Evolutionary conservation across 2,797 vertebrate species (phyloP).

Genomic region (Fringilla coelebs): DNA sequence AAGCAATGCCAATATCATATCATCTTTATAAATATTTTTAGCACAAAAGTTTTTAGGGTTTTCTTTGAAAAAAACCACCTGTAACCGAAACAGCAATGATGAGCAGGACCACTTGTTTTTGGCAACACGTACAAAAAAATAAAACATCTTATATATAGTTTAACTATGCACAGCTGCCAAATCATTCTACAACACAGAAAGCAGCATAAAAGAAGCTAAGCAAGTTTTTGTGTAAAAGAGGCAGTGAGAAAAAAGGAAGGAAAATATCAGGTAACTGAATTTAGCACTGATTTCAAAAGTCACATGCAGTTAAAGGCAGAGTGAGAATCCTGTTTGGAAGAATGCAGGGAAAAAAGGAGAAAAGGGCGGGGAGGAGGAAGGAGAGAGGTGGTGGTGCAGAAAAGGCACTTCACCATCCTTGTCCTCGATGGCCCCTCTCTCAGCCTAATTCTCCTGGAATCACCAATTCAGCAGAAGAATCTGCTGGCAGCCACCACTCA

Average conservation of each 20-base stretch:
- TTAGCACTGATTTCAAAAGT: background rate
- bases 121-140: background rate
- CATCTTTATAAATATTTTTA: background rate
- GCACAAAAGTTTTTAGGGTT: background rate
- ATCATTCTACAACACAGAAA: background rate
- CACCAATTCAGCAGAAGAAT: background rate
- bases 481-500: background rate
- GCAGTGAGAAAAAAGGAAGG: background rate
- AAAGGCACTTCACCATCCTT: background rate
- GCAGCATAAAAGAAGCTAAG: background rate
- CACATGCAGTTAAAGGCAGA: background rate
- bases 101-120: background rate
- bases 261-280: background rate
- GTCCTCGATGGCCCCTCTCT: background rate
- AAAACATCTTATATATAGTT: background rate
- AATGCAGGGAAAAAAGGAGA: accelerated
- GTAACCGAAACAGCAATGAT: background rate
- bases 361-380: background rate
- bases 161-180: background rate
- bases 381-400: background rate
- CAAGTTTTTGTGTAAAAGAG: background rate
- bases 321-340: background rate
- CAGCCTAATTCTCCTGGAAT: background rate
- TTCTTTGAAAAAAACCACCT: background rate
- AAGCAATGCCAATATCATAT: background rate